These are phyloP conservation scores for Erpobdella octoculata DNA, from an alignment of 2,888 invertebrate genomes.

Conservation along the genomic window DNA sequence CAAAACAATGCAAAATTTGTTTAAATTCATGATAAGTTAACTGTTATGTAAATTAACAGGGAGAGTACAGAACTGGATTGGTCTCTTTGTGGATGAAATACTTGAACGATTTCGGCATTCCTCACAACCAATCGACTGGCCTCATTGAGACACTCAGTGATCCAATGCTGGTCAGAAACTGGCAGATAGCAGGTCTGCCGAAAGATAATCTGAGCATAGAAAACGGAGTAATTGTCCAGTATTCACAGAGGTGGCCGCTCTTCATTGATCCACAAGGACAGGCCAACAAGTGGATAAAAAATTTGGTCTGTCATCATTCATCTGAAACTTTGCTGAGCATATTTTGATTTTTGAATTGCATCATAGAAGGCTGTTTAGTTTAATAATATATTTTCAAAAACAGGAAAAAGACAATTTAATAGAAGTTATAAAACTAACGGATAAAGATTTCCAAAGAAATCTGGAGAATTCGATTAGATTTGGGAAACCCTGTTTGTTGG, in stretches of 20 bases:
- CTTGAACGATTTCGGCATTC: conserved; percentile 46
- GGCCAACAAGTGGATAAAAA: conserved; percentile 54
- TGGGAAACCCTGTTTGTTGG: conserved; percentile 53
- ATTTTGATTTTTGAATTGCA: neutral
- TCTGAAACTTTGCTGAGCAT: too few relatives aligned
- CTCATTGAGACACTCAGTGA: conserved; percentile 50
- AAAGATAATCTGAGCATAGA: conserved; percentile 52
- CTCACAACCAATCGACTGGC: conserved; percentile 45
- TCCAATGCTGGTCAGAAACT: conserved; percentile 51
- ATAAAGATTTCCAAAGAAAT: conserved; percentile 52
- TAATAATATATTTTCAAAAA: too few relatives aligned
- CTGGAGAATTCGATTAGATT: conserved; percentile 53
- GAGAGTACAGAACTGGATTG: conserved; percentile 49
- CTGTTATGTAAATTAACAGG: too few relatives aligned
- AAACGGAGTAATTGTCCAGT: conserved; percentile 53
- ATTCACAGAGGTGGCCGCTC: conserved; percentile 50
- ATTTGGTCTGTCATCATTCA: too few relatives aligned
- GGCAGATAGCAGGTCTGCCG: conserved; percentile 53
- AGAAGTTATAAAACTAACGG: conserved; percentile 52
- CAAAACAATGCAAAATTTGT: too few relatives aligned
- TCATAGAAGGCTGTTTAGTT: too few relatives aligned
- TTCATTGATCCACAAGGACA: conserved; percentile 54
- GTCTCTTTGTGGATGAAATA: conserved; percentile 46
- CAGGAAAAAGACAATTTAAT: conserved; percentile 52
- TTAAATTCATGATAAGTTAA: too few relatives aligned